Base-by-base conservation (phyloP, 2,797 vertebrate species). In the Bufotes viridis region DNA sequence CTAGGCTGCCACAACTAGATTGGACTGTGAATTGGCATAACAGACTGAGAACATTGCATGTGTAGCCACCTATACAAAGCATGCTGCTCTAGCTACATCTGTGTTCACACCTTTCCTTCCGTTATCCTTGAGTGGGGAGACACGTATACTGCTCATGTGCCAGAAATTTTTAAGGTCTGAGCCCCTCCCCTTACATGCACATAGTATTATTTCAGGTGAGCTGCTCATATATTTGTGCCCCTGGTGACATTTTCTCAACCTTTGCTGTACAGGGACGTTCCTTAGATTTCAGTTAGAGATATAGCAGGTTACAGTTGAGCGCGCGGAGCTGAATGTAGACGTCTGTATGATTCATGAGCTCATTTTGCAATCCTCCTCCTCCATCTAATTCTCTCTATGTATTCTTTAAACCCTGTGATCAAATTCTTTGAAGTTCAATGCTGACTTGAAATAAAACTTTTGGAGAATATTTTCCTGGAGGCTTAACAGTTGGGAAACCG, bases 391-490 rank as follows among this genome's bases (percentile, higher is more conserved):
- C 61, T 53, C 20, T 8, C 6, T 26, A 14, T 51, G 61, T 26
- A 24, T 53, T 11, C 24, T 42, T 63, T 8, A 22, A 26, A 24
- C 22, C 22, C 22, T 67, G 60, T 67, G 65, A 70, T 82, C 81
- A 53, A 17, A 26, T 70, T 82, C 49, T 53, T 82, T 82, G 81
- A 82, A 55, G 49, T 26, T 53, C 80, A 17, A 20, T 18, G 42
- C 22, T 69, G 17, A 82, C 15, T 26, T 53, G n/a, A 82, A 15
- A 26, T 26, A 26, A 63, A 69, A 55, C 49, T 69, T 69, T 82
- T 14, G 12, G n/a, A 24, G 60, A 82, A 69, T 20, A 69, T 70
- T 24, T 82, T 82, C 81, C 81, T 82, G 26, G 63, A 82, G 63
- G 49, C 18, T 11, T 3, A 24, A 70, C 22, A 22, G 79, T 51